Evolutionary conservation across 1,140 invertebrate species (phyloP).

Genomic region (Bathynomus jamesi): DNA sequence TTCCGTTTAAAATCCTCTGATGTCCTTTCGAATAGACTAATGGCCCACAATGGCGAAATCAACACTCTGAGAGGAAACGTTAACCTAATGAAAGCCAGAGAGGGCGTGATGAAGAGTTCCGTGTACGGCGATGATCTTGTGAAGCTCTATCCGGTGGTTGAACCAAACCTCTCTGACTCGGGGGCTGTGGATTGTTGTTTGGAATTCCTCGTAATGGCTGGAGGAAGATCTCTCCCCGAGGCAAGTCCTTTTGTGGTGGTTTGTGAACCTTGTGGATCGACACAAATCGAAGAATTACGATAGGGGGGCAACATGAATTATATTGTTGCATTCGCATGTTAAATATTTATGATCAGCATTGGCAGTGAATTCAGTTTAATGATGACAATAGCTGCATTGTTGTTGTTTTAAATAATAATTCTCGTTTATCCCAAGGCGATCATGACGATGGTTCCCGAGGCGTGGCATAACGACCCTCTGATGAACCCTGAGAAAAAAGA

Average conservation of each 20-base stretch:
- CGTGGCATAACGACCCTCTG: constrained; percentile 92
- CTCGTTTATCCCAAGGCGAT: constrained; percentile 67
- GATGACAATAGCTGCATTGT: too few species aligned
- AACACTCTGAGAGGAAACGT: constrained; percentile 97
- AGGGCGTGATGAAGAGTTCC: constrained; percentile 91
- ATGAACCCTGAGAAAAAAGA: constrained; percentile 88
- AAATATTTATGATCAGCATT: too few species aligned
- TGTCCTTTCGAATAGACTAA: too few species aligned
- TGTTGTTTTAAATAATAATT: too few species aligned
- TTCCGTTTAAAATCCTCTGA: too few species aligned
- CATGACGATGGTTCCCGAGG: constrained; percentile 99
- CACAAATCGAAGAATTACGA: too few species aligned
- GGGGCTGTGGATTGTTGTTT: constrained; percentile 95
- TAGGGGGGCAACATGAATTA: too few species aligned
- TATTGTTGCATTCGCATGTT: too few species aligned
- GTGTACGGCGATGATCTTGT: constrained; percentile 72
- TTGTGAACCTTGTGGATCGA: neutral
- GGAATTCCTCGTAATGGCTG: constrained; percentile 91
- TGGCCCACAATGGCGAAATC: constrained; percentile 99
- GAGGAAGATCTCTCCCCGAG: constrained; percentile 80
- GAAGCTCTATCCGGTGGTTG: constrained; percentile 92
- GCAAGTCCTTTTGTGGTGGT: constrained; percentile 47
- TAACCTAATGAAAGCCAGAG: constrained; percentile 95
- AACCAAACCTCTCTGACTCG: constrained; percentile 94
- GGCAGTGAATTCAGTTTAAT: too few species aligned